Evolutionary conservation across 2,797 vertebrate genomes (phyloP).

Genomic region (Chiroxiphia lanceolata): DNA sequence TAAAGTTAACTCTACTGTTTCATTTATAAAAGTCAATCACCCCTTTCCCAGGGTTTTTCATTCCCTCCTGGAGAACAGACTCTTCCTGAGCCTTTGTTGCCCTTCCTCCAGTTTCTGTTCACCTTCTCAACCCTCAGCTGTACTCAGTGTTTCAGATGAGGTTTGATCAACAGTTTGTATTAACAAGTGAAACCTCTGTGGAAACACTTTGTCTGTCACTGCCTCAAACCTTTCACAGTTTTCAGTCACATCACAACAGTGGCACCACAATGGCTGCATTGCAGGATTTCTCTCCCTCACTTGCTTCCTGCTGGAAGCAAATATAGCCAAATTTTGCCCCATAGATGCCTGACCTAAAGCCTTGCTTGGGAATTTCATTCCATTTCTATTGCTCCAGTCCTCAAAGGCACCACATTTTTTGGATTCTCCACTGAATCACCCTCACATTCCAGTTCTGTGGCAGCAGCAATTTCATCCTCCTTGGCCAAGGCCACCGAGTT

Average conservation of each 20-base stretch:
- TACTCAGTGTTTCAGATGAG: not conserved
- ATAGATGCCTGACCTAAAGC: not conserved
- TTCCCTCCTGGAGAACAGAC: not conserved
- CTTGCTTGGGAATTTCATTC: not conserved
- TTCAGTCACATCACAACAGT: not conserved
- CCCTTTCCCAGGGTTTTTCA: not conserved
- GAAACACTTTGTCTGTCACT: not conserved
- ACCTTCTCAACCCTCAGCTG: not conserved
- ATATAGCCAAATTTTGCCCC: not conserved
- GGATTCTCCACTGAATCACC: not conserved
- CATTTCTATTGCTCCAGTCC: not conserved
- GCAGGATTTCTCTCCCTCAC: not conserved
- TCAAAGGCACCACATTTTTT: not conserved
- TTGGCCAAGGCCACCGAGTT: not conserved
- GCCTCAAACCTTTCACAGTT: not conserved
- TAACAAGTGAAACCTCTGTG: not conserved
- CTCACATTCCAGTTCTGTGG: not conserved
- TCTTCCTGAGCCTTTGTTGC: not conserved
- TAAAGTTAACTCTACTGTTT: not conserved
- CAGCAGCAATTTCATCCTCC: not conserved
- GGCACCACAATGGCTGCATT: not conserved
- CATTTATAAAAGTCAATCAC: not conserved
- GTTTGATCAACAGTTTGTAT: not conserved
- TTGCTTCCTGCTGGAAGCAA: not conserved
- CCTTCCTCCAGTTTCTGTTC: not conserved